Base-by-base conservation (phyloP, 2,888 invertebrate genomes). In the Tuberolachnus salignus region DNA sequence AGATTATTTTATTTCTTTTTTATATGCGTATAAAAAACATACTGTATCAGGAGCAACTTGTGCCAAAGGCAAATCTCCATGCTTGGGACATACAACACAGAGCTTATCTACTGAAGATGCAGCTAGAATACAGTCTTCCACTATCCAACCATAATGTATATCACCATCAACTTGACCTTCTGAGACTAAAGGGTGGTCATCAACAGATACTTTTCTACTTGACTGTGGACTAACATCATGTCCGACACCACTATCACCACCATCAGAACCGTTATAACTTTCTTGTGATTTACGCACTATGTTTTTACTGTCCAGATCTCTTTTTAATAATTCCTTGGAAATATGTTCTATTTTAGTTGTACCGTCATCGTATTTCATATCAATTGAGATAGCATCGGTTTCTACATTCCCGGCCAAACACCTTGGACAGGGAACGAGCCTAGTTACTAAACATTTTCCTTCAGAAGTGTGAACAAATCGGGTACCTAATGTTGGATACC, bases 381-480 rank as follows among this genome's bases (percentile, higher is more conserved):
- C 78, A 59, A 67, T 61, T 51, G 67, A 67, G 42, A 69, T 84
- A n/a, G 53, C 80, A n/a, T 87, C 87, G 49, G 83, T 83, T 64
- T 84, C 85, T 26, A 84, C 81, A 4, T 86, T 85, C 83, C 86
- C 86, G n/a, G 86, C 86, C 67, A 97, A 87, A 85, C 98, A 99
- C 42, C 91, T 90, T 0, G 95, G 94, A 85, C 99, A 99, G 0
- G 97, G 94, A 81, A 98, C 93, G 78, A 98, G 86, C 13, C 98
- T 89, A 0, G 97, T 98, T 72, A 99, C 95, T 55, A 99, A 88
- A 85, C 97, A 93, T 83, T 95, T 91, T 0, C 98, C 98, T 83
- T 97, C 97, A 0, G 97, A 97, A 0, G 98, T 98, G 86, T 99
- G 98, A 3, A 97, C 96, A 87, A 99, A 99, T 57, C 98, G 90